Evolutionary conservation across 2,888 invertebrate genomes (phyloP), one percentile per base, ranked within the genome.

Genomic region (Rotaria magnacalcarata): DNA sequence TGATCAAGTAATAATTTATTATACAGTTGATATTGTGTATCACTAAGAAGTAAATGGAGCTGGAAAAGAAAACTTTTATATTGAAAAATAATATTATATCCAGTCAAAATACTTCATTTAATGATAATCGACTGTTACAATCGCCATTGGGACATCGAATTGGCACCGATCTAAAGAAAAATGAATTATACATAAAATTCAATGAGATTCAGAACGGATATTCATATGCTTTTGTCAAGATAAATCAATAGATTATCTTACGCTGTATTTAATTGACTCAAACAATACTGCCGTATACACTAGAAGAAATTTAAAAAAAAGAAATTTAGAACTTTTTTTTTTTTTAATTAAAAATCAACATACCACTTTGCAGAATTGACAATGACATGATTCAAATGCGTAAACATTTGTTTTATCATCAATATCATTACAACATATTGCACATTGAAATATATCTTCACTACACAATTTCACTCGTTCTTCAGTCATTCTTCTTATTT

Each of bases 391-490:
- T 47, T 80, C 47, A 4, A 80, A n/a, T 80, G 47, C 47, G 47
- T 47, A 80, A 14, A 80, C n/a, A 47, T 80, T 47, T n/a, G 41
- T 10, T 80, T 43, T 24, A 80, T 80, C 47, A 80, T 47, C 21
- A 11, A 80, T 80, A 43, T 80, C 47, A 80, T 80, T 43, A 47
- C 24, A 80, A 80, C 80, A 80, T n/a, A 80, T 80, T 43, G 80
- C n/a, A 80, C 80, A 80, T 80, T 80, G 80, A 80, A 43, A 80
- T 43, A n/a, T 24, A 43, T 2, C 1, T 47, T 24, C 47, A 80
- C n/a, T 14, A n/a, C 47, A 80, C n/a, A 47, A n/a, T 47, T 43
- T 80, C 24, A 80, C 43, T 80, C 80, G 34, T 80, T 80, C 80
- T 21, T 80, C 47, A n/a, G 47, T 24, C 80, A 67, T 80, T 80